Base-by-base conservation (phyloP, 2,113 vertebrate genomes). In the Fulica atra region DNA sequence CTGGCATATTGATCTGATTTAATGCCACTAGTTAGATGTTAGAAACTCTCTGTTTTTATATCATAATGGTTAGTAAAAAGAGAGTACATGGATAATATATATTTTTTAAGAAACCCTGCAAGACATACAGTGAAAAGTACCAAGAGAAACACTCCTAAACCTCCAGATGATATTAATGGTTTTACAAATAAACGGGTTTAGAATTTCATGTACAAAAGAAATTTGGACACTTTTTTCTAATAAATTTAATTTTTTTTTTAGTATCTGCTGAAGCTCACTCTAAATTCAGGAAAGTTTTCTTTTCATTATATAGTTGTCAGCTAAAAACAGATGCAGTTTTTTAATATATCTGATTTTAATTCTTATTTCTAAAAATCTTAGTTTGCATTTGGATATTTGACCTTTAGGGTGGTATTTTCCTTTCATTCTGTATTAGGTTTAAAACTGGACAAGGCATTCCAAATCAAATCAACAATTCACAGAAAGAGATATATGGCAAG, bases 401-500 rank as follows among this genome's bases (percentile, higher is more conserved):
- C 56, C 63, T 97, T 89, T 91, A 92, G n/a, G n/a, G 48, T 24
- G 65, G 7, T 29, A 76, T 92, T 96, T 96, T 89, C 46, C 20
- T 83, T 90, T 93, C 18, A n/a, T 72, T 92, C 51, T 66, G 9
- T 89, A 81, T 86, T 93, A 94, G 59, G 51, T 92, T 92, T 72
- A 77, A 87, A 48, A 65, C 66, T 14, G 63, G 71, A 83, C 20
- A 93, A 63, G 76, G 53, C 24, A 90, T 93, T 96, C 38, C 60
- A 92, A 84, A 89, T 16, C 88, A 92, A 96, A 72, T 36, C 79
- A n/a, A 6, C 94, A 40, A 84, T 71, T 94, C 73, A 59, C 53
- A 61, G 46, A 70, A 86, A 81, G 25, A 86, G 25, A 65, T 66
- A 57, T 25, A 42, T 18, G 14, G 14, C 46, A 94, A 44, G 64